Evolutionary conservation across 2,888 invertebrate genomes (phyloP).

Genomic region (Tinea semifulvella): DNA sequence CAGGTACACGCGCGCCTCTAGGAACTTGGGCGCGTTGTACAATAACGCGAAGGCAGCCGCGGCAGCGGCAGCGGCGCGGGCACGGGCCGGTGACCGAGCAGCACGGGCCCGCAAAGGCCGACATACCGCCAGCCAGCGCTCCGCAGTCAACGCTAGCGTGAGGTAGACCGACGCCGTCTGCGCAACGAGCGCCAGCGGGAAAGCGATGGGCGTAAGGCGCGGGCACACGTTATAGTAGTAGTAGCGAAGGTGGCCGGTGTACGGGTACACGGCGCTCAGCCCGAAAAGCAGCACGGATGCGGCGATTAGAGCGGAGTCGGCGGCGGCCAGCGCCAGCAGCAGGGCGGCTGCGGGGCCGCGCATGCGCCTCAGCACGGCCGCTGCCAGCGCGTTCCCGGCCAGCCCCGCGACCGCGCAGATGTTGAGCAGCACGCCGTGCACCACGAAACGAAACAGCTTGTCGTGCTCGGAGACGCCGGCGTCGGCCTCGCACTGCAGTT

Average conservation of each 20-base stretch:
- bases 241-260: conserved; percentile 78
- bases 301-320: conserved; percentile 90
- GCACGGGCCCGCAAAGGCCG: conserved; percentile 89
- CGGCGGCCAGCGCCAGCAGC: conserved; percentile 90
- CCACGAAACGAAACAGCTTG: conserved; percentile 78
- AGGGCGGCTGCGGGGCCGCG: conserved; percentile 95
- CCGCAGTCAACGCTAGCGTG: conserved; percentile 88
- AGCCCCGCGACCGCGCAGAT: conserved; percentile 84
- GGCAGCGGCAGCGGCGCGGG: conserved; percentile 82
- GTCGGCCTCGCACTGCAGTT: conserved; percentile 33
- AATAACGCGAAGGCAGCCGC: conserved; percentile 82
- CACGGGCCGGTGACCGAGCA: conserved; percentile 89
- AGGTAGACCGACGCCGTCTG: conserved; percentile 96
- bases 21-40: conserved; percentile 87
- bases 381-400: conserved; percentile 89
- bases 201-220: conserved; percentile 80
- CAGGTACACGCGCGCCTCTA: conserved; percentile 69
- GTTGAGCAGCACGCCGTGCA: conserved; percentile 84
- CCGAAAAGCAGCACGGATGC: conserved; percentile 89
- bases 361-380: conserved; percentile 93
- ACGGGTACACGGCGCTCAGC: conserved; percentile 84
- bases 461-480: conserved; percentile 47
- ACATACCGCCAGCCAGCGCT: conserved; percentile 94
- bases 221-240: conserved; percentile 85
- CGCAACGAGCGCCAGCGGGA: conserved; percentile 85